phyloP scores from a whole-genome alignment of 2,113 vertebrate species.

The Chaetops frenatus region DNA sequence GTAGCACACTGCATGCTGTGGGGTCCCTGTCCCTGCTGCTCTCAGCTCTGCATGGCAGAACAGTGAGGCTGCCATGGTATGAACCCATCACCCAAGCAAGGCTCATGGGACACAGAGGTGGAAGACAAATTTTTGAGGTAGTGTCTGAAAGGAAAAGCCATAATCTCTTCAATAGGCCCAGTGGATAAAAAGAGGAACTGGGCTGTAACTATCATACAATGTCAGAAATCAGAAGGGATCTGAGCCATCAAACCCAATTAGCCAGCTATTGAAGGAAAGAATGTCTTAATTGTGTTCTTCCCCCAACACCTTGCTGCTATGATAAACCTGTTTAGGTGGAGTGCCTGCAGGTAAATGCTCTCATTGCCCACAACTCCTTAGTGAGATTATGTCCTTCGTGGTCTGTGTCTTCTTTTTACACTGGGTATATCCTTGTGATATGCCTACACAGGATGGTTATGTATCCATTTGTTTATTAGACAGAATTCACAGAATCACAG shows the following conservation, averaged over 20 bases:
- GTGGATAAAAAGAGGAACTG: not conserved
- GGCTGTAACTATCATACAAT: not conserved
- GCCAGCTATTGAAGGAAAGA: not conserved
- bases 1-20: not conserved
- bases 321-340: not conserved
- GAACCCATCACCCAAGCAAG: not conserved
- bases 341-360: not conserved
- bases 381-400: not conserved
- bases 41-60: not conserved
- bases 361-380: not conserved
- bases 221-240: not conserved
- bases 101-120: not conserved
- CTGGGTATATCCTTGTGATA: not conserved
- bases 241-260: not conserved
- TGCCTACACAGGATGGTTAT: not conserved
- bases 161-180: not conserved
- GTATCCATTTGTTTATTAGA: not conserved
- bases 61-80: rapidly evolving
- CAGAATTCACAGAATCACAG: not conserved
- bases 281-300: not conserved
- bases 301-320: not conserved
- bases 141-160: not conserved
- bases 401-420: not conserved
- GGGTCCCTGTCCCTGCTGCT: not conserved
- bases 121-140: not conserved